A percentile compares a stretch with the other conserved stretches of the same genome.
Evolutionary conservation across 1,140 invertebrate genomes (phyloP).

Genomic region (Ephestia elutella): DNA sequence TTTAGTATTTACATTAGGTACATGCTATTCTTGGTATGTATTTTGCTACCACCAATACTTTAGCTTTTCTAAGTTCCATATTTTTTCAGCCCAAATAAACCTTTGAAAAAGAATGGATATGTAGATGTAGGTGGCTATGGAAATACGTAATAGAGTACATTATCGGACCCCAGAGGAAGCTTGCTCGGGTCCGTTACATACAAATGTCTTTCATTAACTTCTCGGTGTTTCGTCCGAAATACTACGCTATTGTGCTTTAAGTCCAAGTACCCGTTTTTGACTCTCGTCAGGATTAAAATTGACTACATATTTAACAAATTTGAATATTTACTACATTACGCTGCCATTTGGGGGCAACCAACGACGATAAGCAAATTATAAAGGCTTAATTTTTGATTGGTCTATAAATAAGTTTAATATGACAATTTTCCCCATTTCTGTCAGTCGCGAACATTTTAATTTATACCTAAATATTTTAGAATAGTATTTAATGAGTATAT

Average conservation of each 20-base stretch:
- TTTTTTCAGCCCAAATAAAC: too few species aligned
- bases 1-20: too few species aligned
- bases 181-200: constrained; percentile 64
- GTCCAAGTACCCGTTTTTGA: constrained; percentile 14
- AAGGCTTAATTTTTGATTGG: too few species aligned
- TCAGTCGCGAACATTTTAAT: too few species aligned
- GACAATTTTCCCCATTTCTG: not conserved
- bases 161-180: constrained; percentile 54
- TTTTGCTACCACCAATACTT: too few species aligned
- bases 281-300: constrained; percentile 14
- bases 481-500: too few species aligned
- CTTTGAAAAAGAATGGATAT: not conserved
- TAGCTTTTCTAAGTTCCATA: too few species aligned
- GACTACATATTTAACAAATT: constrained; percentile 15
- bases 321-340: too few species aligned
- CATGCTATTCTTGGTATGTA: too few species aligned
- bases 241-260: constrained; percentile 44
- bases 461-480: too few species aligned
- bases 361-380: not conserved
- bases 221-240: constrained; percentile 54
- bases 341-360: not conserved
- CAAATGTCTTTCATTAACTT: constrained; percentile 69
- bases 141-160: constrained; percentile 45
- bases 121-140: constrained; percentile 23
- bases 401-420: too few species aligned